These are phyloP conservation scores for Parapristionchus giblindavisi DNA, from an alignment of 2,888 invertebrate genomes.

Conservation along the genomic window DNA sequence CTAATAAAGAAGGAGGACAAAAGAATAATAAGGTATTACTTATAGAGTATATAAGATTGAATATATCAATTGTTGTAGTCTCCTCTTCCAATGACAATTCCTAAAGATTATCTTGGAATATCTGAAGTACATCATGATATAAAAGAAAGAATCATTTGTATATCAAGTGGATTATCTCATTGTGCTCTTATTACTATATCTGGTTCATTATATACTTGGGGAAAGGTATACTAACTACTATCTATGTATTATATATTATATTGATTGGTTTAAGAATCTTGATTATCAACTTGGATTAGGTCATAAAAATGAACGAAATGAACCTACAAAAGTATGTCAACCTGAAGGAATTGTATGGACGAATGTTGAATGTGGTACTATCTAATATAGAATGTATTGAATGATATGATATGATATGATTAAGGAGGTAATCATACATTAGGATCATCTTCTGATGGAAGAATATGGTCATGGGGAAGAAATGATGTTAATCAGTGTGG, in stretches of 20 bases:
- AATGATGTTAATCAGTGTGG: constrained; percentile 63
- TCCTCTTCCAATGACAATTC: constrained; percentile 49
- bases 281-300: constrained; percentile 65
- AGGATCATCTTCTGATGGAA: constrained; percentile 53
- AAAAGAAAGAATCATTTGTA: constrained; percentile 34
- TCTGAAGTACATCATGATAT: constrained; percentile 47
- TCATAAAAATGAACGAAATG: constrained; percentile 55
- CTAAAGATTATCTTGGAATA: constrained; percentile 52
- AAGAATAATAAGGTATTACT: not conserved
- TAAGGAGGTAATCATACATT: constrained; percentile 60
- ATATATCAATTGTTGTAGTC: not conserved
- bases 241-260: not conserved
- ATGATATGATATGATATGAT: not conserved
- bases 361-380: constrained; percentile 55
- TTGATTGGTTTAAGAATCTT: constrained; percentile 43
- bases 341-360: constrained; percentile 57
- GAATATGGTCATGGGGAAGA: constrained; percentile 60
- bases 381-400: not conserved
- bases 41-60: not conserved
- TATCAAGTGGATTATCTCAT: constrained; percentile 64
- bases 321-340: constrained; percentile 57
- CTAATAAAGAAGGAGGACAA: constrained; percentile 8
- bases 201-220: constrained; percentile 64
- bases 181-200: constrained; percentile 57
- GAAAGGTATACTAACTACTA: constrained; percentile 44